Evolutionary conservation across 1,140 invertebrate species (phyloP).

Genomic region (Mycetomoellerius zeteki): DNA sequence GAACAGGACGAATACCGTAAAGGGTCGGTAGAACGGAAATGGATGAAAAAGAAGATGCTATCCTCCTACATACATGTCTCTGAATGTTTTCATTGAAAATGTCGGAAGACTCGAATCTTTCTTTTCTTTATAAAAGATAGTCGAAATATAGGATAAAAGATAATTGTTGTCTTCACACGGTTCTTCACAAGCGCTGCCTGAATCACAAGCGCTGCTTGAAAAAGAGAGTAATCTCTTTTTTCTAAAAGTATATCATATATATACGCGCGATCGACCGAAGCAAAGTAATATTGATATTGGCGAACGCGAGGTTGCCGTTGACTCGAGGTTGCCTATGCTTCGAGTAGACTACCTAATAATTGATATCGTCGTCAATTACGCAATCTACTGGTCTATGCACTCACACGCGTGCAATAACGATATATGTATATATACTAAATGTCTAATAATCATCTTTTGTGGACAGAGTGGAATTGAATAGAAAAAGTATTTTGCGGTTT

Average conservation of each 20-base stretch:
- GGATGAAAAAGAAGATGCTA: slow-evolving; percentile 35
- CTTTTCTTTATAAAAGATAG: background rate
- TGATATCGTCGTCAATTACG: slow-evolving; percentile 61
- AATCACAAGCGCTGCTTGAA: no score
- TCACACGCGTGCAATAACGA: background rate
- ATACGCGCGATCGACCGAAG: background rate
- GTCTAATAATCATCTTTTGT: background rate
- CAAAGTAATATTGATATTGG: slow-evolving; percentile 46
- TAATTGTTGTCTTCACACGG: background rate
- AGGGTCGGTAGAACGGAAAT: background rate
- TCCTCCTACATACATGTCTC: background rate
- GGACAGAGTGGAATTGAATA: background rate
- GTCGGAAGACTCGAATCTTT: background rate
- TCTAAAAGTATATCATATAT: background rate
- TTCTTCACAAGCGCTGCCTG: background rate
- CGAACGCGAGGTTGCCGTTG: slow-evolving; percentile 26
- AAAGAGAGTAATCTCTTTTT: no score
- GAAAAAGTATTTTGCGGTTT: background rate
- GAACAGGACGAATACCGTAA: slow-evolving; percentile 35
- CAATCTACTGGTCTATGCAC: slow-evolving; percentile 36
- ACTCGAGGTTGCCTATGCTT: background rate
- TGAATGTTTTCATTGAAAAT: slow-evolving; percentile 19
- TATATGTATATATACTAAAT: background rate
- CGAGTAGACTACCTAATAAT: slow-evolving; percentile 43
- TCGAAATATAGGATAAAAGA: background rate